Base-by-base conservation (phyloP, 2,888 invertebrate species). In the Dryocosmus kuriphilus region DNA sequence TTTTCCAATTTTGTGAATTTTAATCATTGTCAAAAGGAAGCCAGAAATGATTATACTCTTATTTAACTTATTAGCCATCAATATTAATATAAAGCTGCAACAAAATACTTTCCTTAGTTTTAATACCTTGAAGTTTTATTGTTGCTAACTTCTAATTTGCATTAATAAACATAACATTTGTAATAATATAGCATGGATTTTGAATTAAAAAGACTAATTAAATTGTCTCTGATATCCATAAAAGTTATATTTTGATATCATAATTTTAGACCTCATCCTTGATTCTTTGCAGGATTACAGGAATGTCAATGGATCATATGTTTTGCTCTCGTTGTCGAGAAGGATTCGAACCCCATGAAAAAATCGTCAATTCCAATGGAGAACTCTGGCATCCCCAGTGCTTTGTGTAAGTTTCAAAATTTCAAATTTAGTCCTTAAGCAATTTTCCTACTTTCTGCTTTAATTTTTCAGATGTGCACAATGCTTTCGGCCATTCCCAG, bases 301-400 rank as follows among this genome's bases (percentile, higher is more conserved):
- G 92, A 82, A 97, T 97, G 97, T 96, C 97, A 83, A 92, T 98
- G 92, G 97, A 97, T 90, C 96, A 96, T 89, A 98, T 98, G 96
- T 95, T 96, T 90, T 99, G 99, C 93, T 96, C 97, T 89, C 96
- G 98, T 78, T 99, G 99, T 92, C 95, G 96, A 81, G 98, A 99
- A 89, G 98, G 98, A 6, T 99, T 99, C 92, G 97, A 97, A 88
- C 94, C 97, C 27, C 96, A 98, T 90, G 99, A 99, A 92, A 98
- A 99, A 92, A 99, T 99, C 90, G 98, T 99, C 78, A 99, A 99
- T 92, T 98, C 99, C 0, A 98, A 97, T 89, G 99, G 99, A 77
- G 98, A 99, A 92, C 94, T 99, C 61, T 99, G 98, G 98, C 99
- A 99, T 93, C 97, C 98, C 7, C 97, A 98, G 88, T 99, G 99